Evolutionary conservation across 2,797 vertebrate species (phyloP), one percentile per base, ranked within the genome.

Genomic region (Hylomyscus alleni): DNA sequence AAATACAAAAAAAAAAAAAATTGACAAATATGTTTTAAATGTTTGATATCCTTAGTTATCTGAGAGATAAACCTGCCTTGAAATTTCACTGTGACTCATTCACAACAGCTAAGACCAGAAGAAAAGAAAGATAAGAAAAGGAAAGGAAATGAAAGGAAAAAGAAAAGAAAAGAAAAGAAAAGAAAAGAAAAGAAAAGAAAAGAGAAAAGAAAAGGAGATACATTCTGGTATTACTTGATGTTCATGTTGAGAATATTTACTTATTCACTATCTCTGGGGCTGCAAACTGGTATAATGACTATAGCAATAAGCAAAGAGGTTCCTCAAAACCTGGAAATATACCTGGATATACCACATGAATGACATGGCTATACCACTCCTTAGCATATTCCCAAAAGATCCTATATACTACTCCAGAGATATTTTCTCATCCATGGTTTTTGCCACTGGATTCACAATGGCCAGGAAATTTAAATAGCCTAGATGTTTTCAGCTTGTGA

Each of bases 141-240:
- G 13, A 10, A 4, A 24, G 2, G 13, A 4, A 65, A 11, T 7
- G 12, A 65, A 29, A 2, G 26, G 29, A 29, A 31, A 6, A 20
- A 4, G 1, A 34, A 3, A 73, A 6, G 12, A 67, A 14, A 31
- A 10, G 6, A 34, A 3, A 24, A 15, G 1, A 34, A 3, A 73
- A 6, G 1, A 9, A 22, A 15, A 17, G 13, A 47, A 31, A 77
- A 22, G 14, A 29, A 15, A 44, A 3, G 13, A 76, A 13, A 13
- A 44, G 14, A 15, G 14, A 29, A 15, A 6, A 31, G 29, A 19
- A 19, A 31, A 13, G 22, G 2, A 78, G 17, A 22, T 7, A 15
- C 44, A 44, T 62, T 60, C 56, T 62, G 56, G 26, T 14, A 62
- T 44, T 44, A 26, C 40, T 60, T 31, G 81, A 62, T 11, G 13